Percentiles rank a stretch among this genome's conserved stretches.
Conservation (phyloP, 2,888 invertebrate genomes). For the Phengaris alcon region DNA sequence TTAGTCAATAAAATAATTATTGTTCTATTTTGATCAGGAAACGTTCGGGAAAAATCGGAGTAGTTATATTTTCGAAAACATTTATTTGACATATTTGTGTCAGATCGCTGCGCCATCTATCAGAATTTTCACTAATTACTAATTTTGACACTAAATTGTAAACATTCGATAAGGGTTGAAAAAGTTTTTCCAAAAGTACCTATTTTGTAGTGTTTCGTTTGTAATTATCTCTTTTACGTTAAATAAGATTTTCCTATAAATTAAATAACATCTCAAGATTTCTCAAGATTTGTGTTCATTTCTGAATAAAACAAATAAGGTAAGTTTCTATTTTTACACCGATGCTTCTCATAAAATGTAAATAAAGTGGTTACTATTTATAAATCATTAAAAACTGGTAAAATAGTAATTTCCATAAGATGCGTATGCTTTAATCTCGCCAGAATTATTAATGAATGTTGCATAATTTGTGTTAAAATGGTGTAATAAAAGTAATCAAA, state of each 20-base stretch:
- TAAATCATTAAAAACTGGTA: too few species aligned
- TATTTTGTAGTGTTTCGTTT: background rate
- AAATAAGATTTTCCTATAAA: background rate
- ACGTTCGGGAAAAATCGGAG: conserved; percentile 62
- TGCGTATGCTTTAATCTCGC: too few species aligned
- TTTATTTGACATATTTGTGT: conserved; percentile 70
- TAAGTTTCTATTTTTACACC: background rate
- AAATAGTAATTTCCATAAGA: too few species aligned
- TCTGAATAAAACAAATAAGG: background rate
- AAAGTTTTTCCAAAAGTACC: background rate
- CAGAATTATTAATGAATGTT: too few species aligned
- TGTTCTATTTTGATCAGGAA: conserved; percentile 45
- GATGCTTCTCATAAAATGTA: background rate
- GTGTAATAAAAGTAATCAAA: too few species aligned
- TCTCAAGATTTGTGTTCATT: background rate
- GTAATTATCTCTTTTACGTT: background rate
- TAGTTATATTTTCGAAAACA: conserved; percentile 74
- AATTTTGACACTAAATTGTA: conserved; percentile 53
- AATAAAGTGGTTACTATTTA: background rate
- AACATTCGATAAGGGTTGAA: conserved; percentile 30
- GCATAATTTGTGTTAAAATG: too few species aligned
- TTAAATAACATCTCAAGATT: background rate
- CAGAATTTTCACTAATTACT: conserved; percentile 51
- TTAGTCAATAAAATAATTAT: conserved; percentile 37
- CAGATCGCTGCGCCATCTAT: conserved; percentile 61